Percentiles rank a stretch among this genome's conserved stretches.
These are phyloP conservation scores for Tinamus guttatus DNA, from an alignment of 2,113 vertebrate genomes.

Conservation along the genomic window DNA sequence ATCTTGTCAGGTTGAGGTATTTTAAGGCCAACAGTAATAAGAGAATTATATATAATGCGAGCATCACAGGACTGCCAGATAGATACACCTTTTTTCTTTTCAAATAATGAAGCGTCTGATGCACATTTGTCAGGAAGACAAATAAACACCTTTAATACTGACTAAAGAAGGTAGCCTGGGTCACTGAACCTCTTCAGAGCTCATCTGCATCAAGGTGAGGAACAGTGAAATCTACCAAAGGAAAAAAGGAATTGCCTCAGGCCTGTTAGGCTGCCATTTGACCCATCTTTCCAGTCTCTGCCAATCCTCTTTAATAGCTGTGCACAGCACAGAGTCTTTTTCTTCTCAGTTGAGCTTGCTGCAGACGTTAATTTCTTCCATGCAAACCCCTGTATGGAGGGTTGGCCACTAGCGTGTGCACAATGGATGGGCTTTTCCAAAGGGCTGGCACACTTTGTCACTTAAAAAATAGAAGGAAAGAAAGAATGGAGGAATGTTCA, in stretches of 20 bases:
- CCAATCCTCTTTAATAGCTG: background rate
- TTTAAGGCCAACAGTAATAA: slow-evolving; percentile 54
- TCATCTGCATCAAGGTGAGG: background rate
- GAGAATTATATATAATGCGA: slow-evolving; percentile 54
- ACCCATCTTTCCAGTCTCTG: background rate
- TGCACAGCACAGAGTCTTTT: background rate
- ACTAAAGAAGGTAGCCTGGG: background rate
- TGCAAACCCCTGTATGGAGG: background rate
- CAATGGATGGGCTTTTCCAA: background rate
- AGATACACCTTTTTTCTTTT: slow-evolving; percentile 19
- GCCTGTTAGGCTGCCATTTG: background rate
- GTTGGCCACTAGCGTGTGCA: background rate
- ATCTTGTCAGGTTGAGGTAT: slow-evolving; percentile 67
- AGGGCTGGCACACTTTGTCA: rapidly evolving
- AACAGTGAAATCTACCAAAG: background rate
- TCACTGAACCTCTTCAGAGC: background rate
- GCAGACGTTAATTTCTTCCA: background rate
- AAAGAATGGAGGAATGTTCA: background rate
- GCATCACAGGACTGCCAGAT: slow-evolving; percentile 1
- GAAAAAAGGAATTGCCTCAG: background rate
- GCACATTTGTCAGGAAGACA: slow-evolving; percentile 39
- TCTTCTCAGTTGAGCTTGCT: background rate
- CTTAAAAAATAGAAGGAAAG: background rate
- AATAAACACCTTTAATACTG: slow-evolving; percentile 46
- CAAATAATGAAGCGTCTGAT: background rate